Conservation (phyloP, 2,113 vertebrate genomes). For the Cacatua alba region DNA sequence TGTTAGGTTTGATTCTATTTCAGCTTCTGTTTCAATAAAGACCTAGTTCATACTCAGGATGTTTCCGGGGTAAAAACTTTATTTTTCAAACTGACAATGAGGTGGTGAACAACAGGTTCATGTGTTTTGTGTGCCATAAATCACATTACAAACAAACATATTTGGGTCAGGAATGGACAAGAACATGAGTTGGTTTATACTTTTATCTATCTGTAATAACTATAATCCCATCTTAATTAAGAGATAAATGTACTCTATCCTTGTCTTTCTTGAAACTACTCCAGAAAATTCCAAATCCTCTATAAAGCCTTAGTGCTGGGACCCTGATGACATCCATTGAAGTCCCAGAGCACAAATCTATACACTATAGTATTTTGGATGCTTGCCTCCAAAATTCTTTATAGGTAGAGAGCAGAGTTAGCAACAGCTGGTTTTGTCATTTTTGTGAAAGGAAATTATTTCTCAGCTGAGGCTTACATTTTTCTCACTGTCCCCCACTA, state of each 20-base stretch:
- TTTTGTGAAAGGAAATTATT: conserved; percentile 21
- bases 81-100: not conserved
- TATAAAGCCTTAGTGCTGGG: not conserved
- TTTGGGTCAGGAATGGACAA: not conserved
- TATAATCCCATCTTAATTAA: not conserved
- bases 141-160: not conserved
- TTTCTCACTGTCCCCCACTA: not conserved
- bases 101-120: not conserved
- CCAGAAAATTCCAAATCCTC: conserved; percentile 7
- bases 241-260: not conserved
- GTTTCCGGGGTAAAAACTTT: not conserved
- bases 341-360: conserved; percentile 3
- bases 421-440: conserved; percentile 41
- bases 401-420: not conserved
- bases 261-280: conserved; percentile 7
- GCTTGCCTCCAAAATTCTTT: not conserved
- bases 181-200: not conserved
- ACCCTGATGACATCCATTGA: not conserved
- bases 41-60: not conserved
- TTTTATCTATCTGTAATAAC: not conserved
- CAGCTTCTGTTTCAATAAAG: not conserved
- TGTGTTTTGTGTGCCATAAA: not conserved
- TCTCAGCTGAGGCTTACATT: conserved; percentile 7
- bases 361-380: not conserved
- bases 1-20: not conserved